These are phyloP conservation scores for Carlito syrichta DNA, from an alignment of 2,113 vertebrate genomes.

Conservation along the genomic window DNA sequence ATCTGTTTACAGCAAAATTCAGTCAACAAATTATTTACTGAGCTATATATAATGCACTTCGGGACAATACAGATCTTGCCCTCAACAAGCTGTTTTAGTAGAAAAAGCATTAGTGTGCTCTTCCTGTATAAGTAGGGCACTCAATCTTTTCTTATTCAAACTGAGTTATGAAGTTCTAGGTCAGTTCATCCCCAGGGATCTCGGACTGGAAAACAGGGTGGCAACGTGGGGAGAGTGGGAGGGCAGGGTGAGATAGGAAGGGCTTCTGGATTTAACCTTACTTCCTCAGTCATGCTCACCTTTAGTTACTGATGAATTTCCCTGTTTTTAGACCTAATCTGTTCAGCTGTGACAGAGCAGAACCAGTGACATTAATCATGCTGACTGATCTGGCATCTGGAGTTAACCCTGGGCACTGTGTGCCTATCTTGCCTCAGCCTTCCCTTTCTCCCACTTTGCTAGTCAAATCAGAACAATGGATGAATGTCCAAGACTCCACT, in stretches of 20 bases:
- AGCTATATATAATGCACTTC: not conserved
- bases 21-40: not conserved
- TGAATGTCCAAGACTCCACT: not conserved
- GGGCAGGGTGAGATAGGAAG: not conserved
- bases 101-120: not conserved
- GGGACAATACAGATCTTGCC: not conserved
- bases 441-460: not conserved
- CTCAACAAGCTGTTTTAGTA: not conserved
- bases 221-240: not conserved
- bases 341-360: not conserved
- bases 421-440: not conserved
- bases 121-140: not conserved
- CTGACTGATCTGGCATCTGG: not conserved
- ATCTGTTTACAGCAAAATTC: not conserved
- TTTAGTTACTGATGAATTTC: not conserved
- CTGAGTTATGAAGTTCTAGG: not conserved
- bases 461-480: not conserved
- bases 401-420: not conserved
- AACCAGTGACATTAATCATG: not conserved
- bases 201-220: not conserved
- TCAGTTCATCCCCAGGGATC: not conserved
- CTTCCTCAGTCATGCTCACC: not conserved
- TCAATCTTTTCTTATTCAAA: not conserved
- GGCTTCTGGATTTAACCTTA: not conserved
- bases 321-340: not conserved